phyloP scores from a whole-genome alignment of 2,113 vertebrate species.

The Paralichthys olivaceus region DNA sequence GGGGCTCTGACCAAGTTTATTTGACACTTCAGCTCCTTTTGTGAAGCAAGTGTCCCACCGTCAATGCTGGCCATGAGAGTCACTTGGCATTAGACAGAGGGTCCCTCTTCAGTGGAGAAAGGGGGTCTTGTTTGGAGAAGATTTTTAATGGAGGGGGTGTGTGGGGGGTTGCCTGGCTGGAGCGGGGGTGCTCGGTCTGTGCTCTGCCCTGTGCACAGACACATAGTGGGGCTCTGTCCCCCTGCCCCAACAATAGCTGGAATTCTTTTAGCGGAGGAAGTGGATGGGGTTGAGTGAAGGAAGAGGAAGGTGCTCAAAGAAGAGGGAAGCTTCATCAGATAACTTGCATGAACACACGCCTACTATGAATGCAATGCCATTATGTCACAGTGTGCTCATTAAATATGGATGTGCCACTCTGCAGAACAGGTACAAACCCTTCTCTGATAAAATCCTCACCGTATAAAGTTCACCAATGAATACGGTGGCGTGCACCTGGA shows the following conservation, averaged over 20 bases:
- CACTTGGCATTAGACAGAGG: constrained; percentile 93
- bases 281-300: neutral
- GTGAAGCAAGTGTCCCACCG: constrained; percentile 90
- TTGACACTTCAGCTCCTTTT: constrained; percentile 93
- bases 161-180: constrained; percentile 61
- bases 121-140: constrained; percentile 92
- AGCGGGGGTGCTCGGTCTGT: constrained; percentile 66
- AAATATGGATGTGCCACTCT: neutral
- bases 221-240: constrained; percentile 94
- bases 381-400: neutral
- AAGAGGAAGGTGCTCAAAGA: constrained; percentile 39
- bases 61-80: constrained; percentile 95
- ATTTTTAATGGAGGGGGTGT: constrained; percentile 87
- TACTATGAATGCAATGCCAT: neutral
- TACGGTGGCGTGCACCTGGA: constrained; percentile 7
- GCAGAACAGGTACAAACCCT: constrained; percentile 1
- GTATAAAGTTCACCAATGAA: neutral
- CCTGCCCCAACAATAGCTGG: constrained; percentile 81
- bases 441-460: neutral
- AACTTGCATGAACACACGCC: constrained; percentile 5
- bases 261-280: constrained; percentile 80
- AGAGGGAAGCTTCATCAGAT: constrained; percentile 34
- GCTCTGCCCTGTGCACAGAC: constrained; percentile 68
- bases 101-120: constrained; percentile 97
- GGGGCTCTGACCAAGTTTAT: constrained; percentile 90